Conservation (phyloP, 2,113 vertebrate species). For the Indri indri region DNA sequence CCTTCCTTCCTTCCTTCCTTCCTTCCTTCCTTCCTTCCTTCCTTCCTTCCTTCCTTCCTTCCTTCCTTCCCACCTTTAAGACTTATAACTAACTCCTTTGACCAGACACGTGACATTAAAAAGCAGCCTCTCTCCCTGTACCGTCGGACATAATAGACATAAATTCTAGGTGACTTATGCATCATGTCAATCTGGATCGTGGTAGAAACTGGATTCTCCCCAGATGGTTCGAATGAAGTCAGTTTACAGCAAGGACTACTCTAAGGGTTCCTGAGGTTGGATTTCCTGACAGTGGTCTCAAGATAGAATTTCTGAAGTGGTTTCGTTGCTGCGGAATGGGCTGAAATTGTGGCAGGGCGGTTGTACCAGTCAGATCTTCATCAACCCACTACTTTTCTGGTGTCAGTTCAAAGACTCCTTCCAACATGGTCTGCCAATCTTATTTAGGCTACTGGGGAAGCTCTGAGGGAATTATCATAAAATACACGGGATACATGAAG, state of each 20-base stretch:
- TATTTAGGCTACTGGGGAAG: neutral
- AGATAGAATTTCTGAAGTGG: neutral
- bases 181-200: neutral
- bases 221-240: neutral
- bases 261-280: neutral
- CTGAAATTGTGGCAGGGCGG: neutral
- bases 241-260: neutral
- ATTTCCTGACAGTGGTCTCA: neutral
- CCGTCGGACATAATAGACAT: neutral
- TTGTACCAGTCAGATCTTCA: neutral
- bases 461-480: neutral
- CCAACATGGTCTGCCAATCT: neutral
- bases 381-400: neutral
- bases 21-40: neutral
- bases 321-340: neutral
- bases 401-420: neutral
- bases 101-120: neutral
- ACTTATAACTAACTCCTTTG: neutral
- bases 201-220: neutral
- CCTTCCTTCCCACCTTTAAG: neutral
- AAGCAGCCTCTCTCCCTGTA: neutral
- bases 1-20: neutral
- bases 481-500: neutral
- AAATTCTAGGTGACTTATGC: neutral
- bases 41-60: rapidly evolving